Evolutionary conservation across 2,113 vertebrate genomes (phyloP), one percentile per base, ranked within the genome.

Genomic region (Coreoperca whiteheadi): DNA sequence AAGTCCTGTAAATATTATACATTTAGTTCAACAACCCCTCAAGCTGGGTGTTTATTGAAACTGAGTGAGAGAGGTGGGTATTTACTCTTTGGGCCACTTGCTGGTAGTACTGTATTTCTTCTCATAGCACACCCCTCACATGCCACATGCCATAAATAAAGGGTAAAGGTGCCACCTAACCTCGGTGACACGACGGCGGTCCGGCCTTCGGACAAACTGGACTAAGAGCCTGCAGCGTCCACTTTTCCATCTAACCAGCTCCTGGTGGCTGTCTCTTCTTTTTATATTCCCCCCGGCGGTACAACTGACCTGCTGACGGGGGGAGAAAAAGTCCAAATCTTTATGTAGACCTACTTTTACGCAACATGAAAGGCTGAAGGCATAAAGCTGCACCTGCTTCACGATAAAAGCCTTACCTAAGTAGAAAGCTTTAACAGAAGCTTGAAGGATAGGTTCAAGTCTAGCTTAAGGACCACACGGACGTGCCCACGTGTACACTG

Each of bases 371-470:
- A 48, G n/a, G 41, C 54, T 63, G n/a, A 12, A 56, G 78, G 77
- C 83, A 28, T 56, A 46, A 66, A 76, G 25, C 63, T 77, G 14
- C 21, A 70, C 21, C 54, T 63, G 50, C 66, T 81, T 81, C 43
- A 53, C 2, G 54, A 7, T 67, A 48, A 77, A 64, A 75, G 63
- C 72, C 72, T 76, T 66, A 66, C 39, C 28, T 66, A 59, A 56
- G 48, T 23, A 54, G 50, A 66, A 41, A 77, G 50, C 60, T 53
- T 39, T 18, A 63, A 34, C 11, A 63, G 23, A 10, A 74, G 39
- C 56, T 48, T 30, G 14, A 46, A 28, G 56, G 23, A 28, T 41
- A 41, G 10, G 57, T 48, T 48, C 1, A 43, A 28, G 53, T 68
- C 2, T 12, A 6, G 51, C 10, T 7, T 34, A 14, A 50, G 48